A percentile compares a stretch with the other conserved stretches of the same genome.
Conservation (phyloP, 2,113 vertebrate genomes). For the Megalops atlanticus region DNA sequence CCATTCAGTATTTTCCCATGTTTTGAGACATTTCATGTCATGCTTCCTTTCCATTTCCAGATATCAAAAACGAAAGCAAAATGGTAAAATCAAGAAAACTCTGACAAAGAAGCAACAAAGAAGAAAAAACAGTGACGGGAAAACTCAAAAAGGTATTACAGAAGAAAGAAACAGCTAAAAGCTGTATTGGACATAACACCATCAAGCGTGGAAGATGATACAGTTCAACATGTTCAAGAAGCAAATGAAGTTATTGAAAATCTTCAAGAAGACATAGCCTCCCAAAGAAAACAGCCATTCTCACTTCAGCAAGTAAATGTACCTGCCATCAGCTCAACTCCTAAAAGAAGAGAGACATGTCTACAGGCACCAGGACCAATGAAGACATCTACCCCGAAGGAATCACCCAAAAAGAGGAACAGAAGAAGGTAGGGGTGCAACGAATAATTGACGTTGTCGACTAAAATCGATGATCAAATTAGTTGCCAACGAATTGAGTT, state of each 20-base stretch:
- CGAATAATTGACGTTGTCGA: no score
- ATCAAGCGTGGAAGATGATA: constrained; percentile 8
- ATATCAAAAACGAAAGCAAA: constrained; percentile 28
- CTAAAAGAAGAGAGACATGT: constrained; percentile 13
- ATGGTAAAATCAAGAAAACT: no score
- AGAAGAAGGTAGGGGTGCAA: no score
- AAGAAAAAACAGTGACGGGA: background rate
- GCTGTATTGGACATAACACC: constrained; percentile 18
- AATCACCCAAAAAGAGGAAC: constrained; percentile 1
- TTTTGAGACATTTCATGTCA: constrained; percentile 24
- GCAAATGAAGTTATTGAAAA: constrained; percentile 16
- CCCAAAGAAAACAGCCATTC: constrained; percentile 9
- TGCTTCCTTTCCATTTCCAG: constrained; percentile 27
- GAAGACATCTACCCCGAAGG: background rate
- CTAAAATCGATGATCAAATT: no score
- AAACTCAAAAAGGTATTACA: constrained; percentile 11
- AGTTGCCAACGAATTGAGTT: no score
- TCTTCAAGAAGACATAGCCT: constrained; percentile 16
- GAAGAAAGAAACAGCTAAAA: constrained; percentile 9
- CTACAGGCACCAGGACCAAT: background rate
- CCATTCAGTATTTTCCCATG: background rate
- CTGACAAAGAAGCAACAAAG: constrained; percentile 12
- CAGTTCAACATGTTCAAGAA: constrained; percentile 19
- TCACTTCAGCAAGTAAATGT: constrained; percentile 5
- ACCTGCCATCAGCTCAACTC: constrained; percentile 7